Conservation (phyloP, 2,888 invertebrate genomes). For the Cartodere bifasciata region DNA sequence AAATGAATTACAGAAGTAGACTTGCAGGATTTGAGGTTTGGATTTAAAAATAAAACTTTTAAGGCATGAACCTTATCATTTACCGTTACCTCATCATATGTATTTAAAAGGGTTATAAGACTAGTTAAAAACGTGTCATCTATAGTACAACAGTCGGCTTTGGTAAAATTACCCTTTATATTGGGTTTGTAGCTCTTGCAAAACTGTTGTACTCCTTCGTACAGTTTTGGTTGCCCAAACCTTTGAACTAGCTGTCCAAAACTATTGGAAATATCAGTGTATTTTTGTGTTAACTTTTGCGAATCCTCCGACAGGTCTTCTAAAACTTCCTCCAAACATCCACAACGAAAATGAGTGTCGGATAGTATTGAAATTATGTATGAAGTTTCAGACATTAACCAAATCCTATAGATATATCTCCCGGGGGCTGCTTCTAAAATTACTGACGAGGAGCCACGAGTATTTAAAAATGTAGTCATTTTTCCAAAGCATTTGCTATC, state of each 20-base stretch:
- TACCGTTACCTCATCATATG: too few species aligned
- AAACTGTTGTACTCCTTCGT: constrained; percentile 17
- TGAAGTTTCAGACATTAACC: constrained; percentile 23
- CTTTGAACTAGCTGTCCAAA: constrained; percentile 26
- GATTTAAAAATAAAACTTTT: too few species aligned
- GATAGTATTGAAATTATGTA: constrained; percentile 23
- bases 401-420: constrained; percentile 19
- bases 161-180: too few species aligned
- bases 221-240: constrained; percentile 24
- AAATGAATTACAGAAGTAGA: too few species aligned
- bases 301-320: constrained; percentile 24
- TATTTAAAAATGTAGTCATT: constrained; percentile 18
- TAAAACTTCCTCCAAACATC: constrained; percentile 23
- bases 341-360: constrained; percentile 21
- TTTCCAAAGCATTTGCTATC: constrained; percentile 17
- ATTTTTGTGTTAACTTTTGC: constrained; percentile 19
- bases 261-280: constrained; percentile 21
- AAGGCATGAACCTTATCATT: too few species aligned
- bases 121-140: too few species aligned
- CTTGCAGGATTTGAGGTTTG: too few species aligned
- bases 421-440: constrained; percentile 23
- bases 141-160: too few species aligned
- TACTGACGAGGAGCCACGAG: constrained; percentile 21
- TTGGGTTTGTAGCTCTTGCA: constrained; percentile 23
- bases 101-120: too few species aligned